These are phyloP conservation scores for Brachypteracias leptosomus DNA, from an alignment of 2,113 vertebrate species.

Conservation along the genomic window DNA sequence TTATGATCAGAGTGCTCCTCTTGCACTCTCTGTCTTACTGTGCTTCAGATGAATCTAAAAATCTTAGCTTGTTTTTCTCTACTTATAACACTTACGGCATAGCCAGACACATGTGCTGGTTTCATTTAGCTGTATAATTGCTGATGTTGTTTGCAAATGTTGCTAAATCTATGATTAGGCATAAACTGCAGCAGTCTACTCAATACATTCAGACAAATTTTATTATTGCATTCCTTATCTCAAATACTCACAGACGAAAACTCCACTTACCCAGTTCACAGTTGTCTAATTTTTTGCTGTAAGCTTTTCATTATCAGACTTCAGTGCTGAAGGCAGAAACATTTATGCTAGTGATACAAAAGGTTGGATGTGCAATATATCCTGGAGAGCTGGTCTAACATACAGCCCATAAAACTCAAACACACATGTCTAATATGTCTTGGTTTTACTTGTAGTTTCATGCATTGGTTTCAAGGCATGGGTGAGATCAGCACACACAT, in stretches of 20 bases:
- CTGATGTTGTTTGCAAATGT: conserved; percentile 30
- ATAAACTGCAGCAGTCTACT: not conserved
- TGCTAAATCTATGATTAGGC: conserved; percentile 28
- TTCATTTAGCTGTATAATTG: conserved; percentile 21
- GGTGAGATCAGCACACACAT: not conserved
- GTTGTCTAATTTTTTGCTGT: not conserved
- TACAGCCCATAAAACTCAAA: accelerated
- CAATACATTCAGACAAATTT: conserved; percentile 2
- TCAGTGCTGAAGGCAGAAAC: not conserved
- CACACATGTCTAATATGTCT: accelerated
- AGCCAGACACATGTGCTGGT: not conserved
- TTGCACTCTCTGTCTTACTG: not conserved
- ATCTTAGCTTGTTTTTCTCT: not conserved
- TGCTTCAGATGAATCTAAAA: not conserved
- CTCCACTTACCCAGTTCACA: not conserved
- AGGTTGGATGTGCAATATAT: not conserved
- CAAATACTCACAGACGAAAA: not conserved
- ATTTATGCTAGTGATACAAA: not conserved
- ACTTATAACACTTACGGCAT: not conserved
- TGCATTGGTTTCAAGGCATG: not conserved
- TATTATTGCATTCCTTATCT: conserved; percentile 12
- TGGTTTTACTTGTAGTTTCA: not conserved
- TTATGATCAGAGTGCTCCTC: not conserved
- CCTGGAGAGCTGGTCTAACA: not conserved
- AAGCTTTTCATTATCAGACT: not conserved